These are phyloP conservation scores for Rotaria magnacalcarata DNA, from an alignment of 2,888 invertebrate genomes.

Conservation along the genomic window DNA sequence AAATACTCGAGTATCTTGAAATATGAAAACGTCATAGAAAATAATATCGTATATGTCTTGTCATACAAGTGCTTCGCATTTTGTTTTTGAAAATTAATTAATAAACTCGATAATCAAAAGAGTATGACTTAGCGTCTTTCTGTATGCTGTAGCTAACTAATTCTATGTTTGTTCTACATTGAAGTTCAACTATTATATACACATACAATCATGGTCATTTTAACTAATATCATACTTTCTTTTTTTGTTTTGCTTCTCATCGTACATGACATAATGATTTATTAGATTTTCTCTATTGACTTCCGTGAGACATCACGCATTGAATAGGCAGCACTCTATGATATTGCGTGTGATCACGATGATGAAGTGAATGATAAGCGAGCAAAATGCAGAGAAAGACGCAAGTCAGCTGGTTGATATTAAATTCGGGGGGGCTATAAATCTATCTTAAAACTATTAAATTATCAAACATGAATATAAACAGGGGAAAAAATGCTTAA, in stretches of 20 bases:
- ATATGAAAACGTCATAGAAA: too few species aligned
- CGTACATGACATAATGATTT: not conserved
- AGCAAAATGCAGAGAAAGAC: not conserved
- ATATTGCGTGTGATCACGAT: not conserved
- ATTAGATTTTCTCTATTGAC: not conserved
- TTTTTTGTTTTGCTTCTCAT: not conserved
- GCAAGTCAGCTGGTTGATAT: not conserved
- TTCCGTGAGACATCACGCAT: not conserved
- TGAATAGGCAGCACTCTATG: not conserved
- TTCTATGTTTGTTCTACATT: too few species aligned
- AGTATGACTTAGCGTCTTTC: too few species aligned
- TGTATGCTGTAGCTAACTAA: too few species aligned
- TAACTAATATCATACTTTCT: not conserved
- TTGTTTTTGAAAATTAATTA: too few species aligned
- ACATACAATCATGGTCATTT: not conserved
- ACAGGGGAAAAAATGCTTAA: not conserved
- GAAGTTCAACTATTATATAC: too few species aligned
- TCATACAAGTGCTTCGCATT: too few species aligned
- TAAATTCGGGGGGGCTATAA: not conserved
- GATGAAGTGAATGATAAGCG: not conserved
- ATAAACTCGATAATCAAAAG: too few species aligned
- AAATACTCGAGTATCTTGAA: too few species aligned
- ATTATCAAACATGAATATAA: not conserved
- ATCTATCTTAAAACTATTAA: not conserved
- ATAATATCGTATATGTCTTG: too few species aligned